phyloP scores from a whole-genome alignment of 2,888 invertebrate species.

The Lepeophtheirus nordmannii region DNA sequence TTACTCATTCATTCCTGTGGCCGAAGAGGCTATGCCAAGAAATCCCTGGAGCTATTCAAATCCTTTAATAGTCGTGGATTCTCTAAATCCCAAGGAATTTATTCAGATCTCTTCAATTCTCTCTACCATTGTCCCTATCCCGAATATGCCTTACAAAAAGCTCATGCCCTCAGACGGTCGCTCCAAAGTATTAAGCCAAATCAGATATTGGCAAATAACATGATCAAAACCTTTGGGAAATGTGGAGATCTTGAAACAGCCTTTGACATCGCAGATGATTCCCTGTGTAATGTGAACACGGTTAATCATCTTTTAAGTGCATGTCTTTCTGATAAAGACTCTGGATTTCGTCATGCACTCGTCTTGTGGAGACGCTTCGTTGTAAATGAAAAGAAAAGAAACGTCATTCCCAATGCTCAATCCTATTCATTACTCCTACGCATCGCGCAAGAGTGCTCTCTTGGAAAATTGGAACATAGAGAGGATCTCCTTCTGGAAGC shows the following conservation, averaged over 20 bases:
- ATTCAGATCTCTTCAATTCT: slow-evolving; percentile 72
- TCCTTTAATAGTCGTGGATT: slow-evolving; percentile 41
- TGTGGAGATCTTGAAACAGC: slow-evolving; percentile 61
- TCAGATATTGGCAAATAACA: slow-evolving; percentile 60
- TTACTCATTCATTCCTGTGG: slow-evolving; percentile 69
- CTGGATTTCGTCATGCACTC: slow-evolving; percentile 65
- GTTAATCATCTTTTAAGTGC: slow-evolving; percentile 67
- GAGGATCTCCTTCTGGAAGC: slow-evolving; percentile 2
- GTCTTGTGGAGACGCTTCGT: slow-evolving; percentile 67
- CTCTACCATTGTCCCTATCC: slow-evolving; percentile 59
- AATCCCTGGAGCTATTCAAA: slow-evolving; percentile 65
- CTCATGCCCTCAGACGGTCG: not conserved
- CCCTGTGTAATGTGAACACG: slow-evolving; percentile 51
- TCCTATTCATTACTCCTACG: slow-evolving; percentile 66
- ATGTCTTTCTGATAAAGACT: slow-evolving; percentile 58
- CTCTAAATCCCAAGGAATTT: slow-evolving; percentile 51
- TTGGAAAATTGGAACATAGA: slow-evolving; percentile 42
- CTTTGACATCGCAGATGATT: slow-evolving; percentile 68
- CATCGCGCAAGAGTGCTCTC: slow-evolving; percentile 60
- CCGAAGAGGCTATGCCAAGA: slow-evolving; percentile 62
- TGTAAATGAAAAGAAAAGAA: slow-evolving; percentile 38
- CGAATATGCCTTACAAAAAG: not conserved
- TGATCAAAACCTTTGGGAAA: slow-evolving; percentile 74
- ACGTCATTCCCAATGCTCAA: slow-evolving; percentile 50
- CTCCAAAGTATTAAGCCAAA: slow-evolving; percentile 40